phyloP scores from a whole-genome alignment of 1,140 invertebrate species.

The Drosophila pseudoananassae region DNA sequence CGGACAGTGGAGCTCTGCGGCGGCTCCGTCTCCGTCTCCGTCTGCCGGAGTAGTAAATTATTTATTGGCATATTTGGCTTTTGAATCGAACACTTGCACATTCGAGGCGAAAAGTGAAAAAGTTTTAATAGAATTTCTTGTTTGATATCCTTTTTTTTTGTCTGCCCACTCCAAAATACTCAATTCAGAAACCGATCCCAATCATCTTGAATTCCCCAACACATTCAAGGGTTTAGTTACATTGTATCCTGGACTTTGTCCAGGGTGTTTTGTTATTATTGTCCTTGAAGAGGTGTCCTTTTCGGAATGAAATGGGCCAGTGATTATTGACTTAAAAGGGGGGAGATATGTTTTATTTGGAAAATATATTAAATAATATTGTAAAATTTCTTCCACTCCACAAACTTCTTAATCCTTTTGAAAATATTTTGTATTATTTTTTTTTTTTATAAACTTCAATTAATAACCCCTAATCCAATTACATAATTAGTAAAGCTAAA shows the following conservation, averaged over 20 bases:
- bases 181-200: slow-evolving; percentile 27
- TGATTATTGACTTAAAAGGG: too few species aligned
- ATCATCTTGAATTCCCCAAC: slow-evolving; percentile 33
- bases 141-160: slow-evolving; percentile 36
- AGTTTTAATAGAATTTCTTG: slow-evolving; percentile 78
- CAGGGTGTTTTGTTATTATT: slow-evolving; percentile 61
- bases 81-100: slow-evolving; percentile 53
- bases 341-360: too few species aligned
- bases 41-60: slow-evolving; percentile 56
- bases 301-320: background rate
- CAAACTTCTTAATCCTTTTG: background rate
- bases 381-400: background rate
- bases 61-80: slow-evolving; percentile 77
- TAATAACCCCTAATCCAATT: slow-evolving; percentile 41
- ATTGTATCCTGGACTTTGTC: slow-evolving; percentile 43
- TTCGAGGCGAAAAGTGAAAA: slow-evolving; percentile 66
- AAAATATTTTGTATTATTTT: too few species aligned
- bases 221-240: slow-evolving; percentile 43
- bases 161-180: background rate
- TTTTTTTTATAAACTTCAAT: background rate
- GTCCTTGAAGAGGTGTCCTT: slow-evolving; percentile 18
- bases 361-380: background rate
- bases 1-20: slow-evolving; percentile 17
- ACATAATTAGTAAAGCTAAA: slow-evolving; percentile 58
- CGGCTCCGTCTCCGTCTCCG: too few species aligned